phyloP scores from a whole-genome alignment of 2,888 invertebrate genomes.

The Dendrolimus pini region DNA sequence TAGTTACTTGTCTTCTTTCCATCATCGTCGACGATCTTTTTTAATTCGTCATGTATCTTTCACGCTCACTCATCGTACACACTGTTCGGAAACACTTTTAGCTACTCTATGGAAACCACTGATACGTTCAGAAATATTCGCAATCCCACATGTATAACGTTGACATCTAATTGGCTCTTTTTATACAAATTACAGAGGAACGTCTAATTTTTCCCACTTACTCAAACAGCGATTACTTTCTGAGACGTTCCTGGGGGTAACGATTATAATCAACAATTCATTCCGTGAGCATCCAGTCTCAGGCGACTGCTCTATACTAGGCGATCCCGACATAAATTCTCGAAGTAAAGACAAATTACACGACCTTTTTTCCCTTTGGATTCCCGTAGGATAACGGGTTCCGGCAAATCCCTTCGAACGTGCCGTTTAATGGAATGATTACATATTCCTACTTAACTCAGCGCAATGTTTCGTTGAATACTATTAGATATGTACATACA shows the following conservation, averaged over 20 bases:
- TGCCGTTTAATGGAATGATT: slow-evolving; percentile 59
- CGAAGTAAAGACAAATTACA: slow-evolving; percentile 67
- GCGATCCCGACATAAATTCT: slow-evolving; percentile 61
- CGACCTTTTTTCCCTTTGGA: slow-evolving; percentile 57
- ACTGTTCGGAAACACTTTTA: too few species aligned
- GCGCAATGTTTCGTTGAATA: neutral
- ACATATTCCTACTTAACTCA: slow-evolving; percentile 37
- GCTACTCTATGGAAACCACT: too few species aligned
- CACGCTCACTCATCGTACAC: too few species aligned
- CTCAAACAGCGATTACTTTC: neutral
- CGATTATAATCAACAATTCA: slow-evolving; percentile 42
- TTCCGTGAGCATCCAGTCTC: slow-evolving; percentile 29
- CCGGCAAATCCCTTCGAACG: slow-evolving; percentile 47
- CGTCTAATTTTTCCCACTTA: neutral
- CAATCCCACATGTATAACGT: too few species aligned
- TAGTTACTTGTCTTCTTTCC: too few species aligned
- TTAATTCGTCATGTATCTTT: too few species aligned
- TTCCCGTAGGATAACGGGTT: slow-evolving; percentile 51
- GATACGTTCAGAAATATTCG: too few species aligned
- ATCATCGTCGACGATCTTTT: too few species aligned
- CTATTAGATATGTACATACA: neutral
- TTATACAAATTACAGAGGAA: neutral
- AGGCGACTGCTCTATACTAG: slow-evolving; percentile 34
- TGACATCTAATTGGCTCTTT: neutral
- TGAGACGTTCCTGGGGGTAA: slow-evolving; percentile 8